Evolutionary conservation across 92 coral and sea anemone species (phyloP).

Genomic region (Hydrozoanthus gracilis): DNA sequence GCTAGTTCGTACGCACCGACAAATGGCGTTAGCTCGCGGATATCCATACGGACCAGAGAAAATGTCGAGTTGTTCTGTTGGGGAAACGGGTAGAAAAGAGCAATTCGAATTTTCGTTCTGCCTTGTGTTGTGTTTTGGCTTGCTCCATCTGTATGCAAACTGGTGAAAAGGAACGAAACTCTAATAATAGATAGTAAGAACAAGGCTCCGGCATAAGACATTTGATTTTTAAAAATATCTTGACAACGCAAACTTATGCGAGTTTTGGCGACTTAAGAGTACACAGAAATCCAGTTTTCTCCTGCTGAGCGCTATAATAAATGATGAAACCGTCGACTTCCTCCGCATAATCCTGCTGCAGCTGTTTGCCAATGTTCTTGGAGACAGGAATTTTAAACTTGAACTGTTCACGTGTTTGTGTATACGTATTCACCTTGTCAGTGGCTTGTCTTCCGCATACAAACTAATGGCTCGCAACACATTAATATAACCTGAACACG

Average conservation of each 20-base stretch:
- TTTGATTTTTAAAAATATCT: too few species aligned
- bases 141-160: neutral
- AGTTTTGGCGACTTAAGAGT: neutral
- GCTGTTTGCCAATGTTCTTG: conserved; percentile 18
- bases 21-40: conserved; percentile 44
- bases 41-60: neutral
- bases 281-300: neutral
- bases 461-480: too few species aligned
- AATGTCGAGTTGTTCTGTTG: neutral
- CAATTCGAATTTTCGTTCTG: conserved; percentile 33
- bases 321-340: neutral
- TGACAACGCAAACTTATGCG: too few species aligned
- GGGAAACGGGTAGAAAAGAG: conserved; percentile 35
- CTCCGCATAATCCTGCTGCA: conserved; percentile 12
- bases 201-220: neutral
- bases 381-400: conserved; percentile 45
- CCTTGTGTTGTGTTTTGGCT: neutral
- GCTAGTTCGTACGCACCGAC: conserved; percentile 79
- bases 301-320: neutral
- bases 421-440: neutral
- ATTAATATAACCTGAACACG: neutral
- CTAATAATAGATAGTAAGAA: neutral
- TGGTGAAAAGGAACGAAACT: neutral
- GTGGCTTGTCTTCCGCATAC: conserved; percentile 3
- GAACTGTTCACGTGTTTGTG: neutral